Conservation (phyloP, 2,797 vertebrate genomes). For the Gastrophryne carolinensis region DNA sequence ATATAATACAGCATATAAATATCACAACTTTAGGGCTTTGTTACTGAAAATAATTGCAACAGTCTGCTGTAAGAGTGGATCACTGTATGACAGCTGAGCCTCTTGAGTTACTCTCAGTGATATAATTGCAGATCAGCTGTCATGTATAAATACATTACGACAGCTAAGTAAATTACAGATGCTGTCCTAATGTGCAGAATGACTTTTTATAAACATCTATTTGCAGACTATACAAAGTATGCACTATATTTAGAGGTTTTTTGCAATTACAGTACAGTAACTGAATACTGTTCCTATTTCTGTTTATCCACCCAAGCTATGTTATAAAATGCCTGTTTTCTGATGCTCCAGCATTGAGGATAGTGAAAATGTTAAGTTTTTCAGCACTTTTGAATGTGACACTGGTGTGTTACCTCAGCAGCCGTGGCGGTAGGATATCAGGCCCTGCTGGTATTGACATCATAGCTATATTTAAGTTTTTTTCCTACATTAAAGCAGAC, state of each 20-base stretch:
- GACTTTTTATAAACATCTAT: not conserved
- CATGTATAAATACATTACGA: not conserved
- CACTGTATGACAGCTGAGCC: not conserved
- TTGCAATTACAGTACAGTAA: not conserved
- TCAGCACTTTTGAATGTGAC: no score
- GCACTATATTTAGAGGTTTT: not conserved
- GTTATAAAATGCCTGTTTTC: no score
- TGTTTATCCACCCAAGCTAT: no score
- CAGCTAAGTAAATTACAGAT: not conserved
- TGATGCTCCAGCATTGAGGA: no score
- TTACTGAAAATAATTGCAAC: not conserved
- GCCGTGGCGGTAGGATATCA: no score
- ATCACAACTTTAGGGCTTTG: not conserved
- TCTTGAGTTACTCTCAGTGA: not conserved
- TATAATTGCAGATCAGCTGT: slow-evolving; percentile 5
- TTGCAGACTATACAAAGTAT: not conserved
- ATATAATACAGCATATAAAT: slow-evolving; percentile 11
- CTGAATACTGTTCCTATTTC: no score
- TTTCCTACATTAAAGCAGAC: no score
- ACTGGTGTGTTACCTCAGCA: no score
- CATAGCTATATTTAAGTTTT: no score
- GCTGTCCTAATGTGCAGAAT: not conserved
- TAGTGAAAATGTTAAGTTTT: no score
- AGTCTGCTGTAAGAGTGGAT: not conserved
- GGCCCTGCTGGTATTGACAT: no score